Conservation (phyloP, 2,888 invertebrate species). For the Lithophane semibrunnea region DNA sequence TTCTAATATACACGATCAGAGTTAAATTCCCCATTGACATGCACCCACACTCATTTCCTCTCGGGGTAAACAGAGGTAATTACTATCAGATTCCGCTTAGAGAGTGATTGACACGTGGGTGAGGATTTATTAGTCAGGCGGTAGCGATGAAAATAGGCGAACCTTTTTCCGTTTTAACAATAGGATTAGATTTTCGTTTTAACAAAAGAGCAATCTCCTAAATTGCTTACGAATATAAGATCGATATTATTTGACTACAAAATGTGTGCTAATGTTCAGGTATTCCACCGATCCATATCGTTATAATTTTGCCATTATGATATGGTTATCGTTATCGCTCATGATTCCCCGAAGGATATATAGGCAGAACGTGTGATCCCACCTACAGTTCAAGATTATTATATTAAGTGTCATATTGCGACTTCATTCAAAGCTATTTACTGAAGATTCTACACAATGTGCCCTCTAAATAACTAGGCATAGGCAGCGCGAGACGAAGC, state of each 20-base stretch:
- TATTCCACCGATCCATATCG: not conserved
- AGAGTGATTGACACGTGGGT: constrained; percentile 35
- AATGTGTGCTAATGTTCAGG: not conserved
- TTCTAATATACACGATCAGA: not conserved
- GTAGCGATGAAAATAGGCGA: not conserved
- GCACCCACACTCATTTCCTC: constrained; percentile 31
- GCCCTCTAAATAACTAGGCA: constrained; percentile 23
- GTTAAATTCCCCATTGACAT: constrained; percentile 3
- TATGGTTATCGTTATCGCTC: not conserved
- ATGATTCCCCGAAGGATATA: not conserved
- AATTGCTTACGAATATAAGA: no score
- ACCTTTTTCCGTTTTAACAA: not conserved
- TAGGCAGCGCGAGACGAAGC: not conserved
- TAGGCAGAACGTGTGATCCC: not conserved
- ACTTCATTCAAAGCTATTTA: constrained; percentile 29
- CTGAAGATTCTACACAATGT: constrained; percentile 24
- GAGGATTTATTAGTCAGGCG: not conserved
- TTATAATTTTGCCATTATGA: constrained; percentile 3
- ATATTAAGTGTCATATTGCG: not conserved
- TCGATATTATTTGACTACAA: not conserved
- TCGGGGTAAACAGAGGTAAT: constrained; percentile 29
- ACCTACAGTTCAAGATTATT: not conserved
- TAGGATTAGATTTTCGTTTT: not conserved
- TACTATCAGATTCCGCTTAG: constrained; percentile 37
- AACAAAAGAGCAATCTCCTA: no score